Evolutionary conservation across 2,113 vertebrate genomes (phyloP), one percentile per base, ranked within the genome.

Genomic region (Myxocyprinus asiaticus): DNA sequence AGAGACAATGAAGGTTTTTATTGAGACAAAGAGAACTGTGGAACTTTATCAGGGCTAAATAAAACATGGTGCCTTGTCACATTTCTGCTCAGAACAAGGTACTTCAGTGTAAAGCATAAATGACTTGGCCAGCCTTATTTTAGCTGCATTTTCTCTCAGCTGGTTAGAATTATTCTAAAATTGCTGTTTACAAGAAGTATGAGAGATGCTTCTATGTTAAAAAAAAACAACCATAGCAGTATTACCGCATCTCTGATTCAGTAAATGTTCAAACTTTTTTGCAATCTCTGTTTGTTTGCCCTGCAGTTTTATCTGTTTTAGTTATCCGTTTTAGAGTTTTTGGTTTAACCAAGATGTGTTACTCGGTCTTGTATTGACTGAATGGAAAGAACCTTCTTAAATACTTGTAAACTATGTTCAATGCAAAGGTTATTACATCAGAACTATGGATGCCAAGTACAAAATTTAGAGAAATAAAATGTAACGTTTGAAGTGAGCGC

Each of bases 161-260:
- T 92, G 91, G 90, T 91, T 84, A 86, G 79, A 88, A 91, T 92
- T 90, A 91, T 81, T 82, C 87, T 87, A 72, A 88, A 89, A 91
- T 90, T 84, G 83, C 83, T 90, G 93, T 93, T 94, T 92, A 93
- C 91, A 91, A 91, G 89, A 90, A 88, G 84, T 84, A 82, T 83
- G 86, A 87, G 88, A 89, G 22, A 87, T 73, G 85, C 87, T 87
- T 84, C 84, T 83, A 87, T 80, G 82, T 88, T 87, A 76, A 72
- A 43, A 65, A 14, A 56, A 83, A 83, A 81, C 48, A 42, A 70
- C 53, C 84, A 85, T 88, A 82, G 86, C 89, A 93, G 90, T 91
- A 88, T 92, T 92, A 91, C 86, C 81, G 87, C 77, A 81, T 77
- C 75, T 88, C 70, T 5, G 85, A 86, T 5, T 66, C 80, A 82